A percentile compares a stretch with the other conserved stretches of the same genome.
Conservation (phyloP, 2,113 vertebrate species). For the Indicator indicator region DNA sequence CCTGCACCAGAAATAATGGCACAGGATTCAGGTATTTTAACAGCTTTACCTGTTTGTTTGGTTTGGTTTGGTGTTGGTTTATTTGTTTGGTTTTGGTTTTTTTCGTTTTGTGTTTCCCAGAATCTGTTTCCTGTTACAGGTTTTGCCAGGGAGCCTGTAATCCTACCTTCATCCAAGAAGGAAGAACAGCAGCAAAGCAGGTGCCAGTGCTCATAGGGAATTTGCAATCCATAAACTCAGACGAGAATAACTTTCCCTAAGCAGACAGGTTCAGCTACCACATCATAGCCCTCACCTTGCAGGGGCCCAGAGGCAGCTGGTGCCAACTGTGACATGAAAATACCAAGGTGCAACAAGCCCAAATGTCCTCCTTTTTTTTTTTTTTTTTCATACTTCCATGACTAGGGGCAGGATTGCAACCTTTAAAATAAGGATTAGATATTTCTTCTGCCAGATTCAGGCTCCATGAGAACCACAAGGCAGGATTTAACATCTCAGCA, state of each 20-base stretch:
- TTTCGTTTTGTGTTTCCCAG: not conserved
- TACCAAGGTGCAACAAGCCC: accelerated
- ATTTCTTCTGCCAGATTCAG: not conserved
- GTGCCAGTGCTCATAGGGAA: not conserved
- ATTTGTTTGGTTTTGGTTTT: not conserved
- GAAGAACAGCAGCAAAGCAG: not conserved
- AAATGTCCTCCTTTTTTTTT: not conserved
- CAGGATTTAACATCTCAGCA: not conserved
- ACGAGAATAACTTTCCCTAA: not conserved
- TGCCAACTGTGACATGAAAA: accelerated
- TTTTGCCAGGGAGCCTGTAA: not conserved
- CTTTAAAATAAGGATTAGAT: not conserved
- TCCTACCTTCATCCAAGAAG: not conserved
- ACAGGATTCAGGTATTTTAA: not conserved
- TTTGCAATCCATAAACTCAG: not conserved
- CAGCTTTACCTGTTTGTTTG: not conserved
- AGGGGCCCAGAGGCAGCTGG: not conserved
- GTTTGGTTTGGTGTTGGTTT: not conserved
- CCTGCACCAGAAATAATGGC: not conserved
- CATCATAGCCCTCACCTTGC: accelerated
- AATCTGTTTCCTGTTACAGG: not conserved
- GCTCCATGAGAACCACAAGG: not conserved
- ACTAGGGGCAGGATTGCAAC: not conserved
- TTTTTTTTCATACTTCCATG: not conserved
- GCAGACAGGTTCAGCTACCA: accelerated